Percentiles rank a stretch among this genome's conserved stretches.
These are phyloP conservation scores for Danio albolineatus DNA, from an alignment of 2,797 vertebrate genomes.

Conservation along the genomic window DNA sequence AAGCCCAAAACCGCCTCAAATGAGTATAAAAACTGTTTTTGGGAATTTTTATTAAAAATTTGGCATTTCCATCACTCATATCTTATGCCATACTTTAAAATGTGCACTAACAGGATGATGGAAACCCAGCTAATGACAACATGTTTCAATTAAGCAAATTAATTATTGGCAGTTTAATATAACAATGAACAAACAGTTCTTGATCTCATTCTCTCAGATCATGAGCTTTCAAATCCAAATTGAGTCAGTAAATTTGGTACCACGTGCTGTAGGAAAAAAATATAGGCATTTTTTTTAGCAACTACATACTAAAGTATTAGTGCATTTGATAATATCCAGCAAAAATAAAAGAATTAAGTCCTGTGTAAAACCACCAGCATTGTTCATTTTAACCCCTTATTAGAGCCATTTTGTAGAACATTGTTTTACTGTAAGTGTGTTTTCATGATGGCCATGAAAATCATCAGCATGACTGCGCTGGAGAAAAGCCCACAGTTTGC, in stretches of 20 bases:
- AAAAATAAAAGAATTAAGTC: background rate
- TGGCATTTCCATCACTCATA: too few relatives aligned
- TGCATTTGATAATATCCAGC: background rate
- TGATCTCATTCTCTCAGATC: background rate
- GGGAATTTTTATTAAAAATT: too few relatives aligned
- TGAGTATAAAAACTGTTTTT: too few relatives aligned
- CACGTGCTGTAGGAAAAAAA: background rate
- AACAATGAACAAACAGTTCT: background rate
- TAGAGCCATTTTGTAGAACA: background rate
- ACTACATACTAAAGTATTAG: background rate
- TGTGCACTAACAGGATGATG: too few relatives aligned
- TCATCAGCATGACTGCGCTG: background rate
- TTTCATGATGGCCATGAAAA: background rate
- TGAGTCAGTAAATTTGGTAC: background rate
- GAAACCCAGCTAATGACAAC: too few relatives aligned
- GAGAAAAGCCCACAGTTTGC: slow-evolving; percentile 42
- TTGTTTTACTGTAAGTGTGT: background rate
- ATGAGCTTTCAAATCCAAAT: background rate
- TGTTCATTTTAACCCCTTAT: background rate
- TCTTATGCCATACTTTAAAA: too few relatives aligned
- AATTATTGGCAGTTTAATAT: background rate
- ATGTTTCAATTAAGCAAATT: background rate
- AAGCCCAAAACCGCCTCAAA: too few relatives aligned
- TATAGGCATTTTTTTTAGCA: background rate
- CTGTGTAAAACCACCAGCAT: background rate